Conservation (phyloP, 30 jellyfish, hydroid and myxozoan genomes). For the Cassiopea andromeda region DNA sequence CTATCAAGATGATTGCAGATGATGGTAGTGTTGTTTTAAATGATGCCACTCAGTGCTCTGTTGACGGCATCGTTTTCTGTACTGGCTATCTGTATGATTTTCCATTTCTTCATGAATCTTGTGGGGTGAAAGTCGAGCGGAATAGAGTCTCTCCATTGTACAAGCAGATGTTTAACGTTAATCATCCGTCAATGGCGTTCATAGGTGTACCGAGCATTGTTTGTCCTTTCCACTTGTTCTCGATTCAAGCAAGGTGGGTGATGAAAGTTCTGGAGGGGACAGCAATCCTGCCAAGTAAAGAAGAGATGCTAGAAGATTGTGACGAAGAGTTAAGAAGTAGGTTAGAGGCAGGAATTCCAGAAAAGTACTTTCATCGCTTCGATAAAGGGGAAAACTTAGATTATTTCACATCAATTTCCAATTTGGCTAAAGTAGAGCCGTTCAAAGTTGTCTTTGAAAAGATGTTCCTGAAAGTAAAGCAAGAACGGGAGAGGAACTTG, state of each 20-base stretch:
- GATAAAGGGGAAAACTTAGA: constrained; percentile 60
- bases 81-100: constrained; percentile 81
- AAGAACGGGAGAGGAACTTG: constrained; percentile 35
- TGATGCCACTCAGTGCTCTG: constrained; percentile 46
- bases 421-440: constrained; percentile 34
- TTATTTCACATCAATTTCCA: constrained; percentile 22
- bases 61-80: constrained; percentile 78
- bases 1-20: constrained; percentile 30
- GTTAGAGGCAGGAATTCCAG: constrained; percentile 43
- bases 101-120: constrained; percentile 65
- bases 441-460: constrained; percentile 35
- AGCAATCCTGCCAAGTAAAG: constrained; percentile 51
- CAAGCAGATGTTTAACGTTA: constrained; percentile 63
- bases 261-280: constrained; percentile 48
- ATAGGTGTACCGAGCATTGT: constrained; percentile 80
- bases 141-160: constrained; percentile 68
- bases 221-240: constrained; percentile 71
- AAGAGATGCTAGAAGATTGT: constrained; percentile 57
- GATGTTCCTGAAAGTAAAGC: constrained; percentile 38
- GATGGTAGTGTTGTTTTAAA: constrained; percentile 58
- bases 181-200: constrained; percentile 77
- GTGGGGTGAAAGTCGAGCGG: constrained; percentile 36
- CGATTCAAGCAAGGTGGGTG: constrained; percentile 75
- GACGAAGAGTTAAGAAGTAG: constrained; percentile 24
- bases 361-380: constrained; percentile 60